phyloP scores from a whole-genome alignment of 1,140 invertebrate species.

The Lamellibrachia luymesi region DNA sequence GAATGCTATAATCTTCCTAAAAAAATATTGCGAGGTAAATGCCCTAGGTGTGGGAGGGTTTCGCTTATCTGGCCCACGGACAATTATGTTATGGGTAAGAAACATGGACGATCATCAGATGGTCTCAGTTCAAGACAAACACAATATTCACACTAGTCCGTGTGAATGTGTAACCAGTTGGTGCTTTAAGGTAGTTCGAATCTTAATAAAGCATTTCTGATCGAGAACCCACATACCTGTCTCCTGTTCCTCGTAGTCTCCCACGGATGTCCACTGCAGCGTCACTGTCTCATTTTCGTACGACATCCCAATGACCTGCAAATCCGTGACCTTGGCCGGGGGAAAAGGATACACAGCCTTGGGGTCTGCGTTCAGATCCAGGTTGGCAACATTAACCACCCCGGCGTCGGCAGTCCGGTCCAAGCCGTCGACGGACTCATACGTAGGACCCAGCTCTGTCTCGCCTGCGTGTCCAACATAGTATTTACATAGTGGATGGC shows the following conservation, averaged over 20 bases:
- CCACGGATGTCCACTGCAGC: background rate
- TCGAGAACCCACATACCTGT: background rate
- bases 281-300: background rate
- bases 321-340: background rate
- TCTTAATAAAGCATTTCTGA: background rate
- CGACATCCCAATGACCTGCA: background rate
- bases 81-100: no score
- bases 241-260: background rate
- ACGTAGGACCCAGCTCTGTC: background rate
- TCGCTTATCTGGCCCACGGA: no score
- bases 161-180: no score
- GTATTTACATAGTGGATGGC: background rate
- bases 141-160: no score
- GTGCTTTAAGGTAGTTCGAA: background rate
- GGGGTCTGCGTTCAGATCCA: background rate
- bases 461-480: background rate
- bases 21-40: no score
- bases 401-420: background rate
- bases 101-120: no score
- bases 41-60: no score
- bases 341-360: background rate
- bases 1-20: no score
- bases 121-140: no score
- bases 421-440: background rate
- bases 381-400: background rate